Evolutionary conservation across 1,140 invertebrate genomes (phyloP), one percentile per base, ranked within the genome.

Genomic region (Bombus sibiricus): DNA sequence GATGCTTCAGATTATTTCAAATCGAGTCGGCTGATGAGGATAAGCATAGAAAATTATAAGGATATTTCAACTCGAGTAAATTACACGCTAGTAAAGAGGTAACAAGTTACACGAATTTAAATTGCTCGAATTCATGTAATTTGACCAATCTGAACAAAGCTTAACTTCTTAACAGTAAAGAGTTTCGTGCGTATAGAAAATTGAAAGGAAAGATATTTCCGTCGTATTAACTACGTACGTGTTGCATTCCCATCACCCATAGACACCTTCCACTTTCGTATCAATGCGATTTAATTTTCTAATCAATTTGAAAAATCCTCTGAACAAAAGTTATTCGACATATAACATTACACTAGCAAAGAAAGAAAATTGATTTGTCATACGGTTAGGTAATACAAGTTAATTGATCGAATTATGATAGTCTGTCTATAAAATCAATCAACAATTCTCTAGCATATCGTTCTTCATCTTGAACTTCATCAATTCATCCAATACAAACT

Each of bases 191-290:
- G 25, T 18, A 5, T 47, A 39, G 22, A 37, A 66, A 64, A 53
- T 34, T 47, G 39, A n/a, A 57, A 72, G 25, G 15, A 72, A 25
- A 72, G 32, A 9, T 69, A 71, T 34, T 73, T 64, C 39, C 39
- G 8, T 80, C 25, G 13, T 18, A 57, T 10, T 53, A 84, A 18
- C 6, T 80, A 66, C 13, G 15, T 18, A 47, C 32, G 66, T 82
- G 28, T 64, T 47, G 25, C 43, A 28, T 79, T 62, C 66, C 83
- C 76, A 84, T 72, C 66, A 84, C 83, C 66, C 66, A 28, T 37
- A 47, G n/a, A 78, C 72, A 80, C 15, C 47, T 34, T 69, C 28
- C 68, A 80, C 8, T 34, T n/a, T 68, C 47, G 47, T 28, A 34
- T 43, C 71, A 5, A 43, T 37, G n/a, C 9, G 28, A 73, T 47